Evolutionary conservation across 2,113 vertebrate genomes (phyloP), one percentile per base, ranked within the genome.

Genomic region (Forbesichthys papilliferus): DNA sequence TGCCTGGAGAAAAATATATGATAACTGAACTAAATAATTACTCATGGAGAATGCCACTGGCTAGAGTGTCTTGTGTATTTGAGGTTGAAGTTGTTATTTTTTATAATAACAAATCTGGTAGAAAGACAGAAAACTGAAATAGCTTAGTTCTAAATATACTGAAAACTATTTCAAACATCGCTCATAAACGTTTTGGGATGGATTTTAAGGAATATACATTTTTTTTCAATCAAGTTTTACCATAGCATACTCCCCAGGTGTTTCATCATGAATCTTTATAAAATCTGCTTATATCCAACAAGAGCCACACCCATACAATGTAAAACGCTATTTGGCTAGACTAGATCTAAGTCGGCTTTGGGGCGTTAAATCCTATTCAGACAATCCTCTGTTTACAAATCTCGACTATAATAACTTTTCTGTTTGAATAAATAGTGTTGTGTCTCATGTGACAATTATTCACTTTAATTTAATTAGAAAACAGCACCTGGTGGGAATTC

Each of bases 21-120:
- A 82, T 73, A 79, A 91, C 90, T 88, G 77, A 84, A 90, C 81
- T 80, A 79, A 89, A 88, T 87, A 92, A 93, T 92, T 79, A 89
- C 80, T 88, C 77, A 82, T 85, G 71, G 78, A 81, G 70, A 87
- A 89, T 88, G 89, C 86, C 83, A 86, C 0, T 57, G 48, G 52
- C 56, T 59, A 57, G 51, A 82, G 68, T 86, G 86, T 86, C 83
- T 82, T 64, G 75, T 78, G 57, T 64, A 64, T 74, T 66, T 61
- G 20, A 77, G 64, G 66, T 71, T 68, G 64, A 70, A 48, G 27
- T 11, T 4, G 49, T 9, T 53, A n/a, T 42, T 42, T 16, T 13
- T 74, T 64, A 75, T 58, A 64, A 73, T 61, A 73, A 75, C 48
- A 61, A 52, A 52, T 46, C 49, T 51, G 9, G 67, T 49, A 72